phyloP scores from a whole-genome alignment of 2,797 vertebrate species.

The Sebastes goodei region DNA sequence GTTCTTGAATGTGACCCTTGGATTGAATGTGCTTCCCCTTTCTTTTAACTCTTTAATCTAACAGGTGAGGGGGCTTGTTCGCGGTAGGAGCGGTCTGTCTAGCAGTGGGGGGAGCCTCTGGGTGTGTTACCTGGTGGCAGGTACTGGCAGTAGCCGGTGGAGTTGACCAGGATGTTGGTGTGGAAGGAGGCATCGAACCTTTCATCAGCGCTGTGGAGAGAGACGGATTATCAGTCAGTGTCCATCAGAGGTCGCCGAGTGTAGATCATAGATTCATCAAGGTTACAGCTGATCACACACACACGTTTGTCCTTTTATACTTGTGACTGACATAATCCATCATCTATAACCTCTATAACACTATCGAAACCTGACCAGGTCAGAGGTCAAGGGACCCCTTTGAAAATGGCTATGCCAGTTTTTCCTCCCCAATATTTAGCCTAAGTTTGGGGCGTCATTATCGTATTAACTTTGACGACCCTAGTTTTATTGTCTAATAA shows the following conservation, averaged over 20 bases:
- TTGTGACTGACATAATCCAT: not conserved
- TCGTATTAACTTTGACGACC: no score
- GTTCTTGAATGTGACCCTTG: no score
- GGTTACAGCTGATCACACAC: not conserved
- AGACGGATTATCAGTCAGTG: not conserved
- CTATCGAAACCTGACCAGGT: no score
- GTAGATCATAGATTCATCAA: not conserved
- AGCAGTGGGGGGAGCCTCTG: not conserved
- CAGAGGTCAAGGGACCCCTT: no score
- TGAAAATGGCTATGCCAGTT: no score
- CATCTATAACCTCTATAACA: not conserved
- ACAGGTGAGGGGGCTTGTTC: no score
- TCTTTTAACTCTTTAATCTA: no score
- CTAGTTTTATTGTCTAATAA: no score
- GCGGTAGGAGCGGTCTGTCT: not conserved
- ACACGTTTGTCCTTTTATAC: not conserved
- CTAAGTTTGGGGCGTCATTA: no score
- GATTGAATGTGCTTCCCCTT: no score
- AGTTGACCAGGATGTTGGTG: constrained; percentile 93
- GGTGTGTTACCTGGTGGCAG: constrained; percentile 90
- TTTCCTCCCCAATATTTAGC: no score
- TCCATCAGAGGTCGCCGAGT: not conserved
- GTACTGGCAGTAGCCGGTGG: constrained; percentile 90
- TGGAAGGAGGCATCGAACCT: constrained; percentile 94
- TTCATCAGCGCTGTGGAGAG: constrained; percentile 87